phyloP scores from a whole-genome alignment of 2,888 invertebrate species.

The Scaptomyza flava region DNA sequence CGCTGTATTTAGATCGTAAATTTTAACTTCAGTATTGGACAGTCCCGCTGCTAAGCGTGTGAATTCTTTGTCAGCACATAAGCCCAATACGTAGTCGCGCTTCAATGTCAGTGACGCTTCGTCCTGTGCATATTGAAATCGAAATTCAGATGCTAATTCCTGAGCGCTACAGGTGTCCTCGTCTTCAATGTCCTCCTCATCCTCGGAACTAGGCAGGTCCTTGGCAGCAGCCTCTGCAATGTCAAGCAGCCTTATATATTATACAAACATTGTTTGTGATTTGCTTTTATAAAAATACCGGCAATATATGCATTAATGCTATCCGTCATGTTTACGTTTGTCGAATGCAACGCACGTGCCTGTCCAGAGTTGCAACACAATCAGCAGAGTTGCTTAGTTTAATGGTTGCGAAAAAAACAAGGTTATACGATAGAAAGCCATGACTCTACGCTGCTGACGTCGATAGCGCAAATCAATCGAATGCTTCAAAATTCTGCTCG shows the following conservation, averaged over 20 bases:
- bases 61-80: constrained; percentile 85
- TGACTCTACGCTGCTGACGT: constrained; percentile 14
- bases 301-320: constrained; percentile 42
- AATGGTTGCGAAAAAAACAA: not conserved
- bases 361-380: constrained; percentile 7
- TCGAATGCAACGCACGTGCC: constrained; percentile 26
- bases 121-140: constrained; percentile 71
- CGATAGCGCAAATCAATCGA: constrained; percentile 3
- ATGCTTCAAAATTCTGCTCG: not conserved
- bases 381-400: constrained; percentile 15
- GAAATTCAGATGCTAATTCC: constrained; percentile 76
- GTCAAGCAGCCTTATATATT: not conserved
- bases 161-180: constrained; percentile 74
- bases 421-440: not conserved
- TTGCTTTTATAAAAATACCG: constrained; percentile 26
- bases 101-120: constrained; percentile 86
- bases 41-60: constrained; percentile 85
- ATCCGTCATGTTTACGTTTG: constrained; percentile 50
- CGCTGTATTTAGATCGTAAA: constrained; percentile 85
- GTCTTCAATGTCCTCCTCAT: constrained; percentile 76
- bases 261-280: not conserved
- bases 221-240: constrained; percentile 44
- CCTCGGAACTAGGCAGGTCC: constrained; percentile 58
- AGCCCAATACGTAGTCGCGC: constrained; percentile 87
- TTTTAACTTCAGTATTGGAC: constrained; percentile 85